phyloP scores from a whole-genome alignment of 2,113 vertebrate species.

The Pholis gunnellus region DNA sequence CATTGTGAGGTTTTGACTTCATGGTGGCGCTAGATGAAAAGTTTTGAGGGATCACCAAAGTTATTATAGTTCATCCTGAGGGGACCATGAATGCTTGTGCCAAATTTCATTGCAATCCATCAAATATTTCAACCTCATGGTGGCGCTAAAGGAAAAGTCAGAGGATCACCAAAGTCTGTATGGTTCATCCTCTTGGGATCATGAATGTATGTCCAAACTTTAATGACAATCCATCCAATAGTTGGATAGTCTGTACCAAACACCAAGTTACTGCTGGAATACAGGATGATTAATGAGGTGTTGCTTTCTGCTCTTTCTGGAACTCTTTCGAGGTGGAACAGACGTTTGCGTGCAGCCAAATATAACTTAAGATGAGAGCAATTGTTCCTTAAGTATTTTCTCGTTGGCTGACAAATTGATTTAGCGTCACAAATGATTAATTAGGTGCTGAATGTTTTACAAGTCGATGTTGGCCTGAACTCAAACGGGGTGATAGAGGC shows the following conservation, averaged over 20 bases:
- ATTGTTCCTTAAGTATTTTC: constrained; percentile 50
- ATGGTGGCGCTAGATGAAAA: neutral
- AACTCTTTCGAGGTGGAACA: neutral
- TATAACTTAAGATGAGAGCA: neutral
- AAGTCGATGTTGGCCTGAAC: constrained; percentile 44
- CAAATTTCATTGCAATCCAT: neutral
- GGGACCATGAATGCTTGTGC: neutral
- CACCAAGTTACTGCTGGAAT: neutral
- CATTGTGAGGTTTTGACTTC: neutral
- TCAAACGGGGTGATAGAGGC: constrained; percentile 41
- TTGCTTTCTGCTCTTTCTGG: neutral
- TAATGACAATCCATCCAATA: neutral
- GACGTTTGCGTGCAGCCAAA: neutral
- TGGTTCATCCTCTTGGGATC: neutral
- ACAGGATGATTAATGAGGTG: too few species aligned
- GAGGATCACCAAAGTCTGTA: neutral
- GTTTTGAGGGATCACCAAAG: neutral
- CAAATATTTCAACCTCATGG: neutral
- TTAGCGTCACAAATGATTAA: constrained; percentile 49
- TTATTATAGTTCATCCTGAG: neutral
- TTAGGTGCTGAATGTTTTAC: constrained; percentile 52
- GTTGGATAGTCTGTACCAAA: neutral
- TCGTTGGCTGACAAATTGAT: constrained; percentile 46
- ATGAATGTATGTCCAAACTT: neutral
- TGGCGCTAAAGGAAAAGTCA: neutral